These are phyloP conservation scores for Podargus strigoides DNA, from an alignment of 2,797 vertebrate genomes.

Conservation along the genomic window DNA sequence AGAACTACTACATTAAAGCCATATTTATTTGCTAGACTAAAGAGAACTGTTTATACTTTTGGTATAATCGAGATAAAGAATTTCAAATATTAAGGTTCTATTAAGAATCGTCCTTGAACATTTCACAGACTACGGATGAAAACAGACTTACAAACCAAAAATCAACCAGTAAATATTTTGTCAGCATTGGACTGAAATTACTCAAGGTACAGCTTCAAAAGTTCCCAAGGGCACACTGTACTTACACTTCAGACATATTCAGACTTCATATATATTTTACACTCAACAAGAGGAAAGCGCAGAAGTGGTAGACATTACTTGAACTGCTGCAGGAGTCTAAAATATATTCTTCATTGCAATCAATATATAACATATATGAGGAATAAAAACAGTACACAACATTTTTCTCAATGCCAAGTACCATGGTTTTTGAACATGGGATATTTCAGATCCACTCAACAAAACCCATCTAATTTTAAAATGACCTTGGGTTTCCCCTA, in stretches of 20 bases:
- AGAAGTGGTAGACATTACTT: background rate
- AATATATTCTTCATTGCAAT: background rate
- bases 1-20: background rate
- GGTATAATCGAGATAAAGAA: background rate
- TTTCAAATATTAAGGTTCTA: background rate
- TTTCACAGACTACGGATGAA: background rate
- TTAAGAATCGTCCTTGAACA: background rate
- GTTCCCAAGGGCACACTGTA: background rate
- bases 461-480: background rate
- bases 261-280: constrained; percentile 53
- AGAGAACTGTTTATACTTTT: background rate
- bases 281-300: background rate
- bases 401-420: background rate
- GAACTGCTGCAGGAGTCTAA: background rate
- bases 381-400: background rate
- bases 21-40: background rate
- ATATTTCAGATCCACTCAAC: background rate
- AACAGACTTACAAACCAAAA: background rate
- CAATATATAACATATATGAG: background rate
- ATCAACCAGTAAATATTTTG: constrained; percentile 1
- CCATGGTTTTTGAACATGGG: background rate
- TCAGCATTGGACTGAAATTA: background rate
- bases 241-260: constrained; percentile 28
- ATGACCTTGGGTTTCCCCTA: background rate
- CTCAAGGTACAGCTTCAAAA: background rate